Base-by-base conservation (phyloP, 1,140 invertebrate genomes). In the Zaprionus kolodkinae region DNA sequence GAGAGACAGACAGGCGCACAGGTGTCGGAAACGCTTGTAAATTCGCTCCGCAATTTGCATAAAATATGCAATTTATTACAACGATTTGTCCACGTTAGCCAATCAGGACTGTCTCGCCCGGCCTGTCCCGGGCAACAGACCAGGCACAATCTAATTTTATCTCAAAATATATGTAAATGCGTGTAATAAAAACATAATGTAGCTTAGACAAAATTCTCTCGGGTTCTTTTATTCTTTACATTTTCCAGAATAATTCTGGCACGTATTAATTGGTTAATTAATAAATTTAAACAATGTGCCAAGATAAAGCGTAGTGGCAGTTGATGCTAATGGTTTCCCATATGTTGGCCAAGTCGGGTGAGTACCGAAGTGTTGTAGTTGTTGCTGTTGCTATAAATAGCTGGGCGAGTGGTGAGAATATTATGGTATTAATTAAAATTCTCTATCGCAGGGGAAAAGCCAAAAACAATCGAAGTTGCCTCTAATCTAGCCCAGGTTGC, bases 1-100 rank as follows among this genome's bases (percentile, higher is more conserved):
- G 30, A 35, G 11, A 13, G 45, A 27, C 62, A 40, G 45, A 62
- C 33, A 21, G 50, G 35, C 13, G 50, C 38, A 30, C 72, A 74
- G 72, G 72, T 74, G 72, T 74, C 72, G 63, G 63, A 57, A 66
- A 66, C 40, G 63, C 50, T 57, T 66, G 55, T 66, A 52, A 66
- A 57, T 56, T 66, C 63, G 63, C 54, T 56, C 38, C 30, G 59
- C 59, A 74, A 69, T 74, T 60, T 69, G 40, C 54, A 61, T 74
- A 74, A 74, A 74, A 69, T 69, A 68, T 61, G 57, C 64, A 73
- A 56, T 57, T 60, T 61, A 73, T 73, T 67, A 61, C 56, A 27
- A 52, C 45, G 27, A 74, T 74, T 74, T 68, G 65, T 73, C 38
- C 43, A 38, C 33, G n/a, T 68, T 73, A 69, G 27, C 64, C 45